A percentile compares a stretch with the other conserved stretches of the same genome.
phyloP scores from a whole-genome alignment of 2,113 vertebrate genomes.

The Misgurnus anguillicaudatus region DNA sequence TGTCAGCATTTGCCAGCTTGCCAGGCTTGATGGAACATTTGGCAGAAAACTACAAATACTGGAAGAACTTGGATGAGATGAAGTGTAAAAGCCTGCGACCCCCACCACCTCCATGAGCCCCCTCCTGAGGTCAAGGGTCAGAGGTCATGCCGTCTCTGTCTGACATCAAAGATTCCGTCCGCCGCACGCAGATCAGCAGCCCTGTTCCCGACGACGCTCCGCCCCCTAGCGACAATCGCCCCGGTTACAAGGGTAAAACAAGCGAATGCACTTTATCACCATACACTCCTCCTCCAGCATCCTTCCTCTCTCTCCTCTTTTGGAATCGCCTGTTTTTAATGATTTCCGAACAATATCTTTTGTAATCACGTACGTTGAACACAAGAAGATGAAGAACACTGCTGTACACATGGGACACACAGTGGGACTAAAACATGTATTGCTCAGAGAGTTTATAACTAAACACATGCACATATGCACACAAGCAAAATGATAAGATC shows the following conservation, averaged over 20 bases:
- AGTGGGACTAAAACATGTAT: neutral
- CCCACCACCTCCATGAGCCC: constrained; percentile 76
- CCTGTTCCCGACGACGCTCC: constrained; percentile 24
- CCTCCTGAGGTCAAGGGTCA: constrained; percentile 20
- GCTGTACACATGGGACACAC: constrained; percentile 4
- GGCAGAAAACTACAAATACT: constrained; percentile 94
- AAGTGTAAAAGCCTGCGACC: constrained; percentile 90
- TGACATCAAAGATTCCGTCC: constrained; percentile 8
- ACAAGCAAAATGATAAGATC: neutral
- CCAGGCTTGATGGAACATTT: constrained; percentile 91
- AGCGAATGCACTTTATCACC: constrained; percentile 71
- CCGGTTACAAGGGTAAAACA: constrained; percentile 51
- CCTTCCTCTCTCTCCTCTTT: constrained; percentile 5
- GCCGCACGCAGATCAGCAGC: constrained; percentile 18
- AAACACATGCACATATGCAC: neutral
- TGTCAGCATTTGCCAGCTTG: constrained; percentile 88
- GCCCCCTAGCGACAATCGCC: constrained; percentile 63
- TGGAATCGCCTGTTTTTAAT: constrained; percentile 21
- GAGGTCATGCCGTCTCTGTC: constrained; percentile 48
- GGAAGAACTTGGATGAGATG: constrained; percentile 92
- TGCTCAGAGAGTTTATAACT: constrained; percentile 3
- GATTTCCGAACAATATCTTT: neutral
- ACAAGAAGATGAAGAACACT: neutral
- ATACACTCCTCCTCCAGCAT: constrained; percentile 38
- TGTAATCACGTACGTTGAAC: neutral